Percentiles rank a stretch among this genome's conserved stretches.
Evolutionary conservation across 2,888 invertebrate genomes (phyloP).

Genomic region (Heliconius aoede): DNA sequence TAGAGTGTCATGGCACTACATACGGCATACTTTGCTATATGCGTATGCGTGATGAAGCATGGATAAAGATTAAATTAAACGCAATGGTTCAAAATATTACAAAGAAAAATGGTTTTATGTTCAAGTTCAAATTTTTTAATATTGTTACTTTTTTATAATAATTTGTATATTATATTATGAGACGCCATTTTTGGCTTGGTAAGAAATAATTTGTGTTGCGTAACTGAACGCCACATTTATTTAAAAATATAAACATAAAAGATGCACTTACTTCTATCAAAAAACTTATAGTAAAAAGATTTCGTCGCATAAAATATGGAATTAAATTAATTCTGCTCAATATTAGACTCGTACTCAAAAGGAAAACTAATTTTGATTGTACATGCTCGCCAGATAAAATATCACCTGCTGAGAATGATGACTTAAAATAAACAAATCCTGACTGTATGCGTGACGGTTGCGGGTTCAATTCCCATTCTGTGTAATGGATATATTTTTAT

Average conservation of each 20-base stretch:
- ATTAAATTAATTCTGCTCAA: background rate
- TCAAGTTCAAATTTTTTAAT: no score
- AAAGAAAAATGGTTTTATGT: no score
- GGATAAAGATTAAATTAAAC: no score
- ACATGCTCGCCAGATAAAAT: background rate
- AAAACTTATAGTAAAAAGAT: background rate
- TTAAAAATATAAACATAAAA: background rate
- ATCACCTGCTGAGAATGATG: background rate
- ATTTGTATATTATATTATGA: no score
- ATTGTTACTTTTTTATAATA: no score
- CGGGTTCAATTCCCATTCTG: background rate
- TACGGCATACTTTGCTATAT: no score
- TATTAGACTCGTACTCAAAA: background rate
- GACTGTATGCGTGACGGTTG: background rate
- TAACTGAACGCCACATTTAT: no score
- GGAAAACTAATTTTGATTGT: slow-evolving; percentile 6
- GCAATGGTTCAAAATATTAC: no score
- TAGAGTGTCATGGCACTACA: no score
- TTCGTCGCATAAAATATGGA: background rate
- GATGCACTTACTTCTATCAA: slow-evolving; percentile 55
- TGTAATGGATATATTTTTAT: background rate
- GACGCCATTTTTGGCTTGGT: background rate
- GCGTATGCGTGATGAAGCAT: no score
- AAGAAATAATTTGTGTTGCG: background rate
- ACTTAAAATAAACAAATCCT: background rate